Evolutionary conservation across 2,797 vertebrate genomes (phyloP).

Genomic region (Enteromius mattozi): DNA sequence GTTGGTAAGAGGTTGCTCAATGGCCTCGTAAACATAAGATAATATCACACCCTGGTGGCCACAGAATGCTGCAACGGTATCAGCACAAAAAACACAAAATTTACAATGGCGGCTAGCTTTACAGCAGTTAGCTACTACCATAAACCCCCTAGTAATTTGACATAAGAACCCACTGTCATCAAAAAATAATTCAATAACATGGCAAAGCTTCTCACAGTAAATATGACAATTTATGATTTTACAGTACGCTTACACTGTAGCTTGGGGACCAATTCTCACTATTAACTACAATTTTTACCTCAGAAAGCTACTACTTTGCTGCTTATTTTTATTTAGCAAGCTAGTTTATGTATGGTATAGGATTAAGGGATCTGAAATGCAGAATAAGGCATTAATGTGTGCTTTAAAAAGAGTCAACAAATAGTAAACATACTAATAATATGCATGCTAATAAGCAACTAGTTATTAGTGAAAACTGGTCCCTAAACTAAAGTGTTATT

Average conservation of each 20-base stretch:
- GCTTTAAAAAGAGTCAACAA: background rate
- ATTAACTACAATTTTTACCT: background rate
- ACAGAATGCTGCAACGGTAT: background rate
- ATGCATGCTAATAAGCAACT: background rate
- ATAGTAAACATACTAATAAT: background rate
- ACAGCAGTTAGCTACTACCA: background rate
- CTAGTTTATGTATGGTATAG: background rate
- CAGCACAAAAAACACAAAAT: too few species aligned
- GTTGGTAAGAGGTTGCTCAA: background rate
- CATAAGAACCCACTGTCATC: background rate
- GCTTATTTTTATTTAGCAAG: background rate
- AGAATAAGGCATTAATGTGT: background rate
- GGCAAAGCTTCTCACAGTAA: background rate
- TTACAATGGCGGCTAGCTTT: background rate
- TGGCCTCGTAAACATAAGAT: background rate
- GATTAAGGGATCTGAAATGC: background rate
- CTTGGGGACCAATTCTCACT: background rate
- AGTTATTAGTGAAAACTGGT: background rate
- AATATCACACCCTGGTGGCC: constrained; percentile 51
- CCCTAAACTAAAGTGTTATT: background rate
- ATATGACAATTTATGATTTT: background rate
- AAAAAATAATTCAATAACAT: background rate
- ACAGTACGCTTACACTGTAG: background rate
- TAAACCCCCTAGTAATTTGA: background rate
- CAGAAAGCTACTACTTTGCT: background rate